phyloP scores from a whole-genome alignment of 2,113 vertebrate species.

The Anhinga anhinga region DNA sequence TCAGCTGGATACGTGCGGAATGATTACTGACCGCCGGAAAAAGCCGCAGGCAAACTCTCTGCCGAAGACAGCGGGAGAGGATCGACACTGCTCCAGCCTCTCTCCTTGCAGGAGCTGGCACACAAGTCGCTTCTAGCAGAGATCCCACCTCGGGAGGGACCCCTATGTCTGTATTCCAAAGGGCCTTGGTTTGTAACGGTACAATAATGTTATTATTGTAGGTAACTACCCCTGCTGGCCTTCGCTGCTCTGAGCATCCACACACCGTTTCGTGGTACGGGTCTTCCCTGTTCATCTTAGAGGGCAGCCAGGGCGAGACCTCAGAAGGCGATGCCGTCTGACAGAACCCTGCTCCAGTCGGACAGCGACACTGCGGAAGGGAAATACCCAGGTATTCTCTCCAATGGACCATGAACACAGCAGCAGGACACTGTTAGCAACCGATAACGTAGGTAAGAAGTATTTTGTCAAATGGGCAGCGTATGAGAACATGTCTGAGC shows the following conservation, averaged over 20 bases:
- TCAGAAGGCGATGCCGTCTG: rapidly evolving
- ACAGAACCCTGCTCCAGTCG: rapidly evolving
- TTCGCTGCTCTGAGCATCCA: not conserved
- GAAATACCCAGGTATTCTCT: rapidly evolving
- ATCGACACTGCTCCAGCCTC: not conserved
- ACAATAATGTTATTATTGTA: no score
- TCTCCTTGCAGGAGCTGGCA: not conserved
- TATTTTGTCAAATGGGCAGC: rapidly evolving
- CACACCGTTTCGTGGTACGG: not conserved
- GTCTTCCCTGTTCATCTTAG: not conserved
- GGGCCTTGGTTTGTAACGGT: no score
- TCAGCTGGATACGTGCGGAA: not conserved
- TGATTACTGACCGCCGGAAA: rapidly evolving
- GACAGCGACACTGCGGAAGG: rapidly evolving
- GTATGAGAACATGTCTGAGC: not conserved
- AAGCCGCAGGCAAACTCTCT: not conserved
- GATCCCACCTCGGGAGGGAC: not conserved
- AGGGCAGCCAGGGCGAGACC: not conserved
- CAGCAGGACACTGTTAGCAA: not conserved
- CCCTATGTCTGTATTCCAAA: not conserved
- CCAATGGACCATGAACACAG: rapidly evolving
- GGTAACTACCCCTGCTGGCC: not conserved
- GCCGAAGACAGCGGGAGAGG: not conserved
- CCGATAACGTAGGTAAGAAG: rapidly evolving
- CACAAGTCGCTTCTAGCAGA: no score